These are phyloP conservation scores for Papilio polyxenes DNA, from an alignment of 1,140 invertebrate species.

Conservation along the genomic window DNA sequence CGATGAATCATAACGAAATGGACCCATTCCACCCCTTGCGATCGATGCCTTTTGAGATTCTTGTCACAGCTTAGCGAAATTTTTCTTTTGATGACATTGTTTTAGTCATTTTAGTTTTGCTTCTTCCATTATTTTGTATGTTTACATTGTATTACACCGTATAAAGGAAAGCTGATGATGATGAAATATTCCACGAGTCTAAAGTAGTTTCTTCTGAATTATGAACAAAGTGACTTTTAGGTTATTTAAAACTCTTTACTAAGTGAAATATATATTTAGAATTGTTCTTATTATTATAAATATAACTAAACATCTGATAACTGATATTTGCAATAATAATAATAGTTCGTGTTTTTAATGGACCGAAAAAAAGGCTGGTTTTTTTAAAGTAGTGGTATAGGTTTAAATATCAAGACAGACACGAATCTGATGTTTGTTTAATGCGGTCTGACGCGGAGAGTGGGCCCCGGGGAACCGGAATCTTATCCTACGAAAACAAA, in stretches of 20 bases:
- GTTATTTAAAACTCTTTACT: no score
- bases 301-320: not conserved
- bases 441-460: not conserved
- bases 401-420: not conserved
- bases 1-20: constrained; percentile 38
- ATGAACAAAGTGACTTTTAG: no score
- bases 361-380: not conserved
- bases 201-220: no score
- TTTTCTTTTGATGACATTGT: not conserved
- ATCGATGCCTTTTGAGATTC: constrained; percentile 28
- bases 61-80: not conserved
- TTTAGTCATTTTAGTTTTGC: not conserved
- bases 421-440: constrained; percentile 4
- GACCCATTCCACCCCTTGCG: constrained; percentile 27
- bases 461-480: not conserved
- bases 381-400: not conserved
- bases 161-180: no score
- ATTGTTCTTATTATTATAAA: no score
- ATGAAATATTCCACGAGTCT: no score
- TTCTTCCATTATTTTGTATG: not conserved
- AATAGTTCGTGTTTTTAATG: not conserved
- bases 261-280: no score
- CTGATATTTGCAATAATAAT: not conserved
- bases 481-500: not conserved
- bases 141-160: no score